Evolutionary conservation across 2,797 vertebrate species (phyloP).

Genomic region (Pteropus rufus): DNA sequence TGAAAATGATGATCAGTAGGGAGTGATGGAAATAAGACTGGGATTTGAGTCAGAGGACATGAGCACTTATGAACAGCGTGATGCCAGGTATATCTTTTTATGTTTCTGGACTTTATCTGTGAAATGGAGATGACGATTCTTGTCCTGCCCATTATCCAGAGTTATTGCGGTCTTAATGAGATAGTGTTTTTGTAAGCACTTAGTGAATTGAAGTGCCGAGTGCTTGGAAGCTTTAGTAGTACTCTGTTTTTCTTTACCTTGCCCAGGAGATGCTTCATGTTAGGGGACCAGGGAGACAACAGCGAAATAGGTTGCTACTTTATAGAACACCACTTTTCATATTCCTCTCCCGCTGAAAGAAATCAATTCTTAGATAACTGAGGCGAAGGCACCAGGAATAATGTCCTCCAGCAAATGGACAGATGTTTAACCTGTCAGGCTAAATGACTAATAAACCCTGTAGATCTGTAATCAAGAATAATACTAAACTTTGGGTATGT

Average conservation of each 20-base stretch:
- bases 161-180: background rate
- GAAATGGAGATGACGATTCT: background rate
- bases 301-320: background rate
- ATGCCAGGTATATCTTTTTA: background rate
- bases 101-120: background rate
- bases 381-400: background rate
- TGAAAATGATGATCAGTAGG: background rate
- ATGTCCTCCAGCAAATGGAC: background rate
- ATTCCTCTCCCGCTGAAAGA: background rate
- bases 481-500: background rate
- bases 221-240: background rate
- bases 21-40: background rate
- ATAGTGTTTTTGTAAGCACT: background rate
- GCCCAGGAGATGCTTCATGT: background rate
- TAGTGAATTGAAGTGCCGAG: background rate
- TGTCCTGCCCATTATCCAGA: background rate
- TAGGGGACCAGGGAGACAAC: background rate
- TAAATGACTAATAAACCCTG: constrained; percentile 22
- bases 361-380: background rate
- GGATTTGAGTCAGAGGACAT: background rate
- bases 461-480: constrained; percentile 5
- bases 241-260: background rate
- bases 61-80: background rate
- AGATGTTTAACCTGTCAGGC: background rate
- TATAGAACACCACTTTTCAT: background rate